phyloP scores from a whole-genome alignment of 2,888 invertebrate species.

The Clivina fossor region DNA sequence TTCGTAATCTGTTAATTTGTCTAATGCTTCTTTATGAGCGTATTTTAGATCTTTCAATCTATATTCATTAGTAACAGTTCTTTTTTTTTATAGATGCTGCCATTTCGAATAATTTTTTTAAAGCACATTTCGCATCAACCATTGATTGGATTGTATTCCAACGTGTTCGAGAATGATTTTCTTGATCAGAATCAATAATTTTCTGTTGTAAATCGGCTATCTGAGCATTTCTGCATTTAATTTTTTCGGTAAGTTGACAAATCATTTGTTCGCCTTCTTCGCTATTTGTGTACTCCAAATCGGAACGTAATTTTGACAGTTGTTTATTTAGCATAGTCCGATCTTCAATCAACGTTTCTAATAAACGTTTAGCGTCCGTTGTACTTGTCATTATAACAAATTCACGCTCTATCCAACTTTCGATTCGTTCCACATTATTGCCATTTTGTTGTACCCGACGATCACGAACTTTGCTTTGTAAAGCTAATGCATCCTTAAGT shows the following conservation, averaged over 20 bases:
- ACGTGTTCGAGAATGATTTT: too few species aligned
- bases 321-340: conserved; percentile 60
- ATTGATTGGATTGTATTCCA: conserved; percentile 75
- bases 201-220: conserved; percentile 80
- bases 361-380: conserved; percentile 74
- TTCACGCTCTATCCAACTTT: conserved; percentile 64
- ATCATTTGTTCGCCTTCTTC: conserved; percentile 45
- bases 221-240: conserved; percentile 69
- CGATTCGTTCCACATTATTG: conserved; percentile 49
- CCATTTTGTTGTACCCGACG: conserved; percentile 55
- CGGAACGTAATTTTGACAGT: conserved; percentile 56
- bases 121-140: conserved; percentile 74
- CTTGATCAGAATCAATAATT: conserved; percentile 77
- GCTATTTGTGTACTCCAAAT: conserved; percentile 48
- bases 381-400: conserved; percentile 76
- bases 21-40: conserved; percentile 51
- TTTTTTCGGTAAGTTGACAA: conserved; percentile 56
- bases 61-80: conserved; percentile 43
- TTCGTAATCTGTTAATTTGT: conserved; percentile 38
- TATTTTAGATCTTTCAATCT: conserved; percentile 57
- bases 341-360: conserved; percentile 75
- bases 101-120: conserved; percentile 66
- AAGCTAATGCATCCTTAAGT: conserved; percentile 61
- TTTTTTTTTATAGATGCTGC: conserved; percentile 58
- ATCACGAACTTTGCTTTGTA: conserved; percentile 61